Evolutionary conservation across 1,140 invertebrate species (phyloP), one percentile per base, ranked within the genome.

Genomic region (Achroia grisella): DNA sequence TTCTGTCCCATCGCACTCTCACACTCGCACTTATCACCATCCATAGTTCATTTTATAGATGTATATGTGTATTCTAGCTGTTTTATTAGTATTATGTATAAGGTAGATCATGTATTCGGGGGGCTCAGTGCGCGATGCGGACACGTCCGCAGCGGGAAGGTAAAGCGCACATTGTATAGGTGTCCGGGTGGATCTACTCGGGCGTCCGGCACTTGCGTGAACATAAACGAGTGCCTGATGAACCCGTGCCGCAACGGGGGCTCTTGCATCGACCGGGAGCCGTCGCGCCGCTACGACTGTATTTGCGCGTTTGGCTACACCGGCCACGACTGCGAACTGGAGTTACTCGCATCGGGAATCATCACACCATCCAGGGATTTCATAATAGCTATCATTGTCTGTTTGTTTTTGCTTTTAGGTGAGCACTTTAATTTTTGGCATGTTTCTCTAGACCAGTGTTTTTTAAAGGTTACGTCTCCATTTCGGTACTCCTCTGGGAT

Each of bases 321-420:
- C 8, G 94, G 94, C 47, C 88, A 89, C 48, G 89, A 95, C 80
- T 96, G 95, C 81, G 93, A 95, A 73, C 76, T 93, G 56, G 90
- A 91, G 68, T 82, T 92, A 48, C 89, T 90, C 36, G 90, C 91
- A 48, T 90, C 92, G n/a, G 92, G 92, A 50, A 90, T 91, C 70
- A 91, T 93, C 74, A 92, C 91, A 70, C 92, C 93, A 28, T 93
- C 92, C 40, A 90, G 90, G 74, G 93, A 94, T 89, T 95, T 95
- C 88, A 91, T 94, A 86, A 91, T 94, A 81, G 92, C 92, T 71
- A 88, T 94, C 76, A 89, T 93, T 71, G 87, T 91, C 79, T 94
- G 93, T 88, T 87, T 93, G 58, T 89, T 92, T 76, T 87, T 91
- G 62, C 87, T 94, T 73, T 88, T 94, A 86, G 88, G 93, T 94